Base-by-base conservation (phyloP, 2,888 invertebrate species). In the Chaetogeoica ovagalla region DNA sequence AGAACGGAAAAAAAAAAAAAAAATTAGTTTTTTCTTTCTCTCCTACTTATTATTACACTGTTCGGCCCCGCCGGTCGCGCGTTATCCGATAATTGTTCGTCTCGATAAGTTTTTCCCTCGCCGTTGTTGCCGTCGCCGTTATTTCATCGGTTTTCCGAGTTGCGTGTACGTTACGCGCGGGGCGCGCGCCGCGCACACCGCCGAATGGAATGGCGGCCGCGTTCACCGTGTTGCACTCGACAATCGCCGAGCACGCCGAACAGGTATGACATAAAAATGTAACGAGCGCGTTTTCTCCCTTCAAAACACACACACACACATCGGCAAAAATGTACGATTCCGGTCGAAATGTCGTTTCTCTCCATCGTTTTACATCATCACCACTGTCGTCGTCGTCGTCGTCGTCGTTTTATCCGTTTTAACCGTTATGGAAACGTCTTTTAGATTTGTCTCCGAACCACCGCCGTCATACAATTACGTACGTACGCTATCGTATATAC, bases 181-280 rank as follows among this genome's bases (percentile, higher is more conserved):
- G 21, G 59, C 9, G 37, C 52, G 39, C 23, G 30, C 65, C 39
- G 21, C 63, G 71, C 48, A 11, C 57, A 11, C n/a, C 71, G 13
- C 48, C 48, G 63, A 71, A 79, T 79, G 79, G 79, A 63, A 75
- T 79, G 79, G 79, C 79, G 57, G 62, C 63, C 65, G 71, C 79
- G 71, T 79, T 79, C 13, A 70, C 70, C 79, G 79, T 71, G 63
- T 57, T 79, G 55, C 79, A 79, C 71, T 71, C 79, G 71, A 63
- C 62, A 17, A 71, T 79, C 63, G 70, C 71, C 70, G 70, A 69
- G 52, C 69, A 63, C 71, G 79, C 70, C 63, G 70, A 79, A 57
- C 79, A 79, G 79, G 79, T 79, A 79, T 39, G 7, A 11, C 52
- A n/a, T n/a, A n/a, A n/a, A n/a, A n/a, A n/a, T n/a, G n/a, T n/a